phyloP scores from a whole-genome alignment of 92 coral and sea anemone genomes.

The Porites evermanni region DNA sequence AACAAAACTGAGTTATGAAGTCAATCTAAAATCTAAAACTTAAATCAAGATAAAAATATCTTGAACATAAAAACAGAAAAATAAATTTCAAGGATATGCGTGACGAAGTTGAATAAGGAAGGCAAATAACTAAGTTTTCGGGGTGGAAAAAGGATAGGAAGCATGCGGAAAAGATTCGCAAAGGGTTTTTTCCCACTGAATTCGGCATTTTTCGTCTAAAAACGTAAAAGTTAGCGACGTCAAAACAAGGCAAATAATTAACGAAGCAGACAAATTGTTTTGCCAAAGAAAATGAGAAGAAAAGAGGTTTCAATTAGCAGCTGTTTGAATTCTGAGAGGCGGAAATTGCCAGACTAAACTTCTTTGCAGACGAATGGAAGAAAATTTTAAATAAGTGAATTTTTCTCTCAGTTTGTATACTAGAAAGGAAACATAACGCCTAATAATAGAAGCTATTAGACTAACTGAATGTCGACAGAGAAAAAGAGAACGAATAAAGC shows the following conservation, averaged over 20 bases:
- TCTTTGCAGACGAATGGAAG: neutral
- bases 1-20: no score
- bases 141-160: neutral
- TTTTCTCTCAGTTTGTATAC: neutral
- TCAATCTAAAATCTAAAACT: no score
- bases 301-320: neutral
- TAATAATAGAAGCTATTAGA: slow-evolving; percentile 6
- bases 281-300: neutral
- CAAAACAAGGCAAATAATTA: neutral
- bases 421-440: neutral
- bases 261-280: neutral
- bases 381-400: neutral
- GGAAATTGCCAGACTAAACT: neutral
- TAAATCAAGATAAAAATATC: no score
- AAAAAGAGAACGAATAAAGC: neutral
- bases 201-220: neutral
- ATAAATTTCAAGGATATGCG: no score
- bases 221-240: neutral
- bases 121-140: no score
- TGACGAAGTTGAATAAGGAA: no score
- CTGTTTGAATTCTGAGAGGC: neutral
- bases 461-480: neutral
- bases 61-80: no score
- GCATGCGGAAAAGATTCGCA: neutral
- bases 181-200: neutral